Conservation (phyloP, 2,113 vertebrate genomes). For the Hypanus sabinus region DNA sequence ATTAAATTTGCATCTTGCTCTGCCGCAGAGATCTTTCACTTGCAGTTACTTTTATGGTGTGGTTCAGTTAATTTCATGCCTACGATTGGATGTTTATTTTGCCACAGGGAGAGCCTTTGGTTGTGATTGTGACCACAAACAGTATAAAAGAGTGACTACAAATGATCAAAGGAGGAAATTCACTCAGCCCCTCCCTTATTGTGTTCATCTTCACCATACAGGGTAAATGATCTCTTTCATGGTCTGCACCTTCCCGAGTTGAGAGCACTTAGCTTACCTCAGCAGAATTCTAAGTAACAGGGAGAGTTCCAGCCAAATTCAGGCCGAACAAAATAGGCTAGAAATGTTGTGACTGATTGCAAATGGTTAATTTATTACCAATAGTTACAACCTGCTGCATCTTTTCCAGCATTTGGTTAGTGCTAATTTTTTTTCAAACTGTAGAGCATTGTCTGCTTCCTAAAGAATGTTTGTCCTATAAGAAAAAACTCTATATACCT, state of each 20-base stretch:
- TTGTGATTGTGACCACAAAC: neutral
- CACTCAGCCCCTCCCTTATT: neutral
- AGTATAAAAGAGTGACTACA: neutral
- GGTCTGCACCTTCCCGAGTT: neutral
- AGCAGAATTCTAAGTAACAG: neutral
- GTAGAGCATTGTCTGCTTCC: neutral
- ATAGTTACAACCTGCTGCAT: no score
- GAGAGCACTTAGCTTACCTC: neutral
- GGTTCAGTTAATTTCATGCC: conserved; percentile 19
- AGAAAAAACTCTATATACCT: no score
- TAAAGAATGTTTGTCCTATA: neutral
- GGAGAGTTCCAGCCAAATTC: neutral
- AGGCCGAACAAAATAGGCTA: neutral
- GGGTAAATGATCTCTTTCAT: neutral
- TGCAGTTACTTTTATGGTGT: neutral
- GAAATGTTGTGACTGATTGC: neutral
- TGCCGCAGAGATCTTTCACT: neutral
- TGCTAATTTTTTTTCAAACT: no score
- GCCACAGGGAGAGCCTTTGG: conserved; percentile 23
- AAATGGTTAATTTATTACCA: neutral
- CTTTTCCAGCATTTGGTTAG: neutral
- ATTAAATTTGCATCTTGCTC: conserved; percentile 23
- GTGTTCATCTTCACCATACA: neutral
- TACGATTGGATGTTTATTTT: conserved; percentile 28
- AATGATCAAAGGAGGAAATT: neutral